Base-by-base conservation (phyloP, 2,888 invertebrate species). In the Notodonta ziczac region DNA sequence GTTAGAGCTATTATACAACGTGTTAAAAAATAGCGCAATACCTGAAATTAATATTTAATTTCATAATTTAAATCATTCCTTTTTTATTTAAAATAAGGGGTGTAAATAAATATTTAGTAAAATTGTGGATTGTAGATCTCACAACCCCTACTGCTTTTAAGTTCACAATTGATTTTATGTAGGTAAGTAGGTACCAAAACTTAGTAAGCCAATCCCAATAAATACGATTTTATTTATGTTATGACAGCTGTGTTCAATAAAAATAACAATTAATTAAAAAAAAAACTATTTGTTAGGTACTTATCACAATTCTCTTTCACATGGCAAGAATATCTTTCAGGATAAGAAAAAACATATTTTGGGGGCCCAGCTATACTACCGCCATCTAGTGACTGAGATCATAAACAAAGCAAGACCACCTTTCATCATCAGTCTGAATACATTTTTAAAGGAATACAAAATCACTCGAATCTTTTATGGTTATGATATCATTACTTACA, bases 371-470 rank as follows among this genome's bases (percentile, higher is more conserved):
- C 32, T 52, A 52, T 52, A 32, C 52, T 32, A 13, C 40, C 10
- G 55, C 55, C 55, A 54, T 55, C 48, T 44, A 55, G 44, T 13
- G 39, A 10, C 51, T 24, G 42, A 55, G 46, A 39, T 13, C 51
- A 58, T 16, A 57, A 58, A 75, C 74, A 75, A 75, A 74, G 81
- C 78, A 81, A 87, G 86, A 87, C 87, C 81, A 81, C 80, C 86
- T 83, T 81, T 74, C 39, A 14, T 39, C n/a, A 68, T 74, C 73
- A 80, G 73, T 78, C 70, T 60, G 73, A 80, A 82, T 78, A 80
- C 72, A 69, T 77, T 81, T 24, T 83, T 86, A 86, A 83, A 89
- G 86, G 86, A 80, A 83, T 86, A 88, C 84, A 90, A 35, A 54
- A 86, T 88, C 86, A 86, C 81, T 80, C 80, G 73, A 74, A 67